These are phyloP conservation scores for Prolemur simus DNA, from an alignment of 2,113 vertebrate species.

Conservation along the genomic window DNA sequence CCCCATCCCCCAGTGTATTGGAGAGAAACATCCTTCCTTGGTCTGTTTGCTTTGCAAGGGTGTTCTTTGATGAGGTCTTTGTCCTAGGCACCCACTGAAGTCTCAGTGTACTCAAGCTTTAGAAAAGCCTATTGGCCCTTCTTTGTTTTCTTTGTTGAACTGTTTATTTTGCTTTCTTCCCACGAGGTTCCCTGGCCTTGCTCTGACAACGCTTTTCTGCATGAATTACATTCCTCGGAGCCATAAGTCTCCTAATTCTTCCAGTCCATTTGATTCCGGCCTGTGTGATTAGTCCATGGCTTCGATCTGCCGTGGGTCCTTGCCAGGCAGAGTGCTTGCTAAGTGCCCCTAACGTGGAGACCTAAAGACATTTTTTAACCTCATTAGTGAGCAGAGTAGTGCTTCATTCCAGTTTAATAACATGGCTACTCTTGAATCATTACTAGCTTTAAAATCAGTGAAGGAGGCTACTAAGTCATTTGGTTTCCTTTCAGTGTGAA, in stretches of 20 bases:
- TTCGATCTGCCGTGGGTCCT: slow-evolving; percentile 78
- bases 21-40: slow-evolving; percentile 57
- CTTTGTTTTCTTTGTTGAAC: slow-evolving; percentile 89
- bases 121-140: slow-evolving; percentile 82
- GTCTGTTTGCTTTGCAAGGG: slow-evolving; percentile 79
- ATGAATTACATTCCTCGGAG: slow-evolving; percentile 88
- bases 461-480: slow-evolving; percentile 66
- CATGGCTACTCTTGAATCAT: slow-evolving; percentile 71
- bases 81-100: slow-evolving; percentile 78
- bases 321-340: slow-evolving; percentile 80
- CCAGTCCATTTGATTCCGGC: slow-evolving; percentile 85
- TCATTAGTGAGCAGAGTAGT: slow-evolving; percentile 80
- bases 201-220: slow-evolving; percentile 86
- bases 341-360: slow-evolving; percentile 82
- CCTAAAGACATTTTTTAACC: slow-evolving; percentile 82
- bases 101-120: slow-evolving; percentile 84
- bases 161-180: slow-evolving; percentile 90
- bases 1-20: slow-evolving; percentile 15
- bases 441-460: slow-evolving; percentile 71
- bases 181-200: slow-evolving; percentile 82
- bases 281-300: slow-evolving; percentile 84
- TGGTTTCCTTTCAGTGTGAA: slow-evolving; percentile 55
- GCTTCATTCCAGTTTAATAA: slow-evolving; percentile 76
- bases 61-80: slow-evolving; percentile 83
- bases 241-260: slow-evolving; percentile 86